Percentiles rank a stretch among this genome's conserved stretches.
Evolutionary conservation across 2,888 invertebrate species (phyloP).

Genomic region (Lasius platythorax): DNA sequence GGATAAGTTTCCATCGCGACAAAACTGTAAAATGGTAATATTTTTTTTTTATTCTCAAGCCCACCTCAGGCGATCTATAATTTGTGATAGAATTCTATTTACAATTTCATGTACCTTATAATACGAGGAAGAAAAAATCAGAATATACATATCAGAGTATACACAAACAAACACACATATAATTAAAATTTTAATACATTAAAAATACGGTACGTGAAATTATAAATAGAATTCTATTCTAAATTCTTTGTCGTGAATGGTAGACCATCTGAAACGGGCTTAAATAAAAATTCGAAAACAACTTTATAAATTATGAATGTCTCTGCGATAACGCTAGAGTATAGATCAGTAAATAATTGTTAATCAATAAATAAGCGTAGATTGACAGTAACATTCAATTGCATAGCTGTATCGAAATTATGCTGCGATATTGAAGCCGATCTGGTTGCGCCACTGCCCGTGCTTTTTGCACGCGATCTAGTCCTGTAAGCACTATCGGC

Average conservation of each 20-base stretch:
- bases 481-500: constrained; percentile 60
- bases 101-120: background rate
- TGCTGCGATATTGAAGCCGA: constrained; percentile 30
- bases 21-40: constrained; percentile 18
- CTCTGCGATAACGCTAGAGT: constrained; percentile 24
- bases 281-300: background rate
- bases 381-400: constrained; percentile 35
- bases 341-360: constrained; percentile 18
- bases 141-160: background rate
- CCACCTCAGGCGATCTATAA: background rate
- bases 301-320: constrained; percentile 27
- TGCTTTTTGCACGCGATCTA: constrained; percentile 65
- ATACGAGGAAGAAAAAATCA: background rate
- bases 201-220: background rate
- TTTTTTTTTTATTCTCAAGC: background rate
- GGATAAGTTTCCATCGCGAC: background rate
- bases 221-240: background rate
- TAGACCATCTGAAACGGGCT: background rate
- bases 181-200: background rate
- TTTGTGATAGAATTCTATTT: background rate
- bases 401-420: constrained; percentile 30
- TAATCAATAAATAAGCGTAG: constrained; percentile 25
- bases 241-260: background rate
- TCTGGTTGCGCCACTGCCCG: constrained; percentile 64
- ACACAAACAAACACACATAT: background rate